These are phyloP conservation scores for Erebia ligea DNA, from an alignment of 2,888 invertebrate species.

Conservation along the genomic window DNA sequence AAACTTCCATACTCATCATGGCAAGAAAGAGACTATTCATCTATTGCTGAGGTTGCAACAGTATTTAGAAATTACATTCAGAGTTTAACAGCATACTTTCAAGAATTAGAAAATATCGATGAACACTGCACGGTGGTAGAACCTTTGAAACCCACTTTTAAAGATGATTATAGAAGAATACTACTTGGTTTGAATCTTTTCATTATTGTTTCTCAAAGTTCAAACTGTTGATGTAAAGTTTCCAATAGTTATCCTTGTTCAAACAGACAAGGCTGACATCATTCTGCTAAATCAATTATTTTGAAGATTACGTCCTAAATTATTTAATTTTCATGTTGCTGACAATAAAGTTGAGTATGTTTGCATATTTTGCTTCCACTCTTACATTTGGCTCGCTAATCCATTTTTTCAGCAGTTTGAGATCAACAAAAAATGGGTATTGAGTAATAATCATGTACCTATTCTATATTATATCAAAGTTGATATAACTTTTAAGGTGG, in stretches of 20 bases:
- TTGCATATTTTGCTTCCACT: too few relatives aligned
- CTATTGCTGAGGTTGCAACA: constrained; percentile 55
- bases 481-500: constrained; percentile 53
- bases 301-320: too few relatives aligned
- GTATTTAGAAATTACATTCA: constrained; percentile 53
- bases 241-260: too few relatives aligned
- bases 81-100: constrained; percentile 59
- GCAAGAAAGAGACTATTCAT: constrained; percentile 57
- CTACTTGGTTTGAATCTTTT: constrained; percentile 56
- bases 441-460: too few relatives aligned
- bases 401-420: too few relatives aligned
- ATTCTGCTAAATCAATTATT: too few relatives aligned
- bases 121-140: constrained; percentile 64
- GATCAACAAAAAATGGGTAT: too few relatives aligned
- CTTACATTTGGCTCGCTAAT: too few relatives aligned
- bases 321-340: too few relatives aligned
- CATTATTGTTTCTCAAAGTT: constrained; percentile 7
- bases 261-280: too few relatives aligned
- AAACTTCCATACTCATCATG: constrained; percentile 58
- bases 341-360: too few relatives aligned
- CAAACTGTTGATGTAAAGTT: not conserved
- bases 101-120: constrained; percentile 66
- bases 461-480: not conserved
- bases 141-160: constrained; percentile 61
- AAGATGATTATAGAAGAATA: constrained; percentile 70